These are phyloP conservation scores for Lordiphosa fenestrarum DNA, from an alignment of 2,888 invertebrate genomes.

Conservation along the genomic window DNA sequence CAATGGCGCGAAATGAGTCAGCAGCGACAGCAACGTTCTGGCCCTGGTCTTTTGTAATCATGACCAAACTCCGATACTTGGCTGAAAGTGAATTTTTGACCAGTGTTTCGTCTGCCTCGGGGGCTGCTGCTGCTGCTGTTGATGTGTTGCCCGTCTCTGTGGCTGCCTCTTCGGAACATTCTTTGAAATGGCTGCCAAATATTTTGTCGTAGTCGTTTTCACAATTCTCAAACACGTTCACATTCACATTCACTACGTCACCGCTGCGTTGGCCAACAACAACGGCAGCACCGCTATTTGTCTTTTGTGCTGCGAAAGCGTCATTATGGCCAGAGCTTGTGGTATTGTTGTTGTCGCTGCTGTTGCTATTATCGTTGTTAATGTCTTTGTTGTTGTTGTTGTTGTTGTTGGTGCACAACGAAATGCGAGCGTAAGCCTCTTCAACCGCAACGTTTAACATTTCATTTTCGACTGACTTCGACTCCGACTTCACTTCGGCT, in stretches of 20 bases:
- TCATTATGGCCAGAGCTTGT: conserved; percentile 60
- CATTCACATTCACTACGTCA: conserved; percentile 60
- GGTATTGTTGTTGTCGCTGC: conserved; percentile 30
- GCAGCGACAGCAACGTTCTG: conserved; percentile 56
- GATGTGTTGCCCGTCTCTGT: conserved; percentile 16
- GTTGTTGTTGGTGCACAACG: conserved; percentile 30
- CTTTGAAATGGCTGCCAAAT: conserved; percentile 52
- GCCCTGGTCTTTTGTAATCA: conserved; percentile 89
- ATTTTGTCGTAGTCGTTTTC: conserved; percentile 70
- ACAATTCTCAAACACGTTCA: conserved; percentile 58
- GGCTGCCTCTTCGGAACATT: conserved; percentile 25
- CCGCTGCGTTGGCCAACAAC: conserved; percentile 35
- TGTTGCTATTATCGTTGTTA: conserved; percentile 24
- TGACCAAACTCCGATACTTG: conserved; percentile 93
- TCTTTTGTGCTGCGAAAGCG: conserved; percentile 70
- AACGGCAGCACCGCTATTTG: conserved; percentile 33
- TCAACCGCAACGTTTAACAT: conserved; percentile 77
- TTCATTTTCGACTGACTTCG: conserved; percentile 76
- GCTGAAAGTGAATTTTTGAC: conserved; percentile 81
- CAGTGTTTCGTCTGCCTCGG: conserved; percentile 34
- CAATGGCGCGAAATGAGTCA: conserved; percentile 54
- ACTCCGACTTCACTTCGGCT: conserved; percentile 52
- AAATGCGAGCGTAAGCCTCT: conserved; percentile 53
- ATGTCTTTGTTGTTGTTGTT: conserved; percentile 23
- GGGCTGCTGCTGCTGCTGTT: conserved; percentile 26